phyloP scores from a whole-genome alignment of 2,797 vertebrate species.

The Novumbra hubbsi region DNA sequence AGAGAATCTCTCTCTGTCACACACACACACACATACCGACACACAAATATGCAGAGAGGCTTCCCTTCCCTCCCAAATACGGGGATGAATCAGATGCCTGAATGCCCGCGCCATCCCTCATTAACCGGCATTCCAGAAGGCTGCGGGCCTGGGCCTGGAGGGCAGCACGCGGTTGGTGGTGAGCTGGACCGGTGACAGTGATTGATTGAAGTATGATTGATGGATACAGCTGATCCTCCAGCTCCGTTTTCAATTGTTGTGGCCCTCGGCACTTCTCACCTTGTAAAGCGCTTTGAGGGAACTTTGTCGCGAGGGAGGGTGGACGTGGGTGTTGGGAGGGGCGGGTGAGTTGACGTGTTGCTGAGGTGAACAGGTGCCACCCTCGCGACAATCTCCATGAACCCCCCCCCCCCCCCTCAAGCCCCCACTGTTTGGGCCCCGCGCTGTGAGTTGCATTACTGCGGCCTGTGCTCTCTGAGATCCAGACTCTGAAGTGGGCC shows the following conservation, averaged over 20 bases:
- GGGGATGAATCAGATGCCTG: conserved; percentile 58
- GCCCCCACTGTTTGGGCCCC: conserved; percentile 28
- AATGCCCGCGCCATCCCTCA: conserved; percentile 62
- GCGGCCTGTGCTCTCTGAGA: conserved; percentile 46
- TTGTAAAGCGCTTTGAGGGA: conserved; percentile 74
- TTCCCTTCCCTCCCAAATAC: conserved; percentile 65
- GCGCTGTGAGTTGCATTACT: conserved; percentile 48
- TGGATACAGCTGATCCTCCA: conserved; percentile 74
- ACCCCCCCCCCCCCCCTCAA: conserved; percentile 24
- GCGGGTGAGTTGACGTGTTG: conserved; percentile 39
- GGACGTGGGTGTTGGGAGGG: conserved; percentile 30
- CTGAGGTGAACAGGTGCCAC: conserved; percentile 68
- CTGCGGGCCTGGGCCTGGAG: conserved; percentile 58
- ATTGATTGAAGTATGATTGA: conserved; percentile 77
- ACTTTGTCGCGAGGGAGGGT: conserved; percentile 45
- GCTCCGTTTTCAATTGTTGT: conserved; percentile 77
- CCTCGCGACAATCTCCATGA: conserved; percentile 22
- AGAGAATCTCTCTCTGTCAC: not conserved
- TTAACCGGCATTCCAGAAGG: conserved; percentile 72
- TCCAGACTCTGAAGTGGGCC: conserved; percentile 43
- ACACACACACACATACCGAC: not conserved
- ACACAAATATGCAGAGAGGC: conserved; percentile 52
- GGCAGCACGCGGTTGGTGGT: conserved; percentile 38
- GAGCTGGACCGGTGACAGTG: conserved; percentile 62
- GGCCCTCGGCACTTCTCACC: conserved; percentile 73